Conservation (phyloP, 2,113 vertebrate genomes). For the Festucalex cinctus region DNA sequence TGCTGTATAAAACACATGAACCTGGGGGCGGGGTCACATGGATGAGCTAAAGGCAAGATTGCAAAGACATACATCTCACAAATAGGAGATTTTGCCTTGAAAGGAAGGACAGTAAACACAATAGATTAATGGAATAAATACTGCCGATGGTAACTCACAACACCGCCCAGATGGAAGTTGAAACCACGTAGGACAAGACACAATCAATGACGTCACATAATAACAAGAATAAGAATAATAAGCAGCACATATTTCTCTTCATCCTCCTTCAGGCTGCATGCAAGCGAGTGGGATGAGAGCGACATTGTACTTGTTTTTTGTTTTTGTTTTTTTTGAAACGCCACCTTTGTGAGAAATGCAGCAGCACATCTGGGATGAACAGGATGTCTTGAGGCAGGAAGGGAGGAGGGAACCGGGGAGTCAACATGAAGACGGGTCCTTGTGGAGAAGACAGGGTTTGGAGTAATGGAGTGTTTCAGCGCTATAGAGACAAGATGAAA, state of each 20-base stretch:
- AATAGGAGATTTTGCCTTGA: conserved; percentile 39
- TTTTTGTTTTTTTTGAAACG: conserved; percentile 24
- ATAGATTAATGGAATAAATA: conserved; percentile 48
- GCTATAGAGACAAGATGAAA: conserved; percentile 68
- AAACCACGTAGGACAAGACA: conserved; percentile 44
- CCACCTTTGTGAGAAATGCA: conserved; percentile 49
- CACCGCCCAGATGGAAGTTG: conserved; percentile 32
- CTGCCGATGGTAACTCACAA: conserved; percentile 47
- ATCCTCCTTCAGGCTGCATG: conserved; percentile 64
- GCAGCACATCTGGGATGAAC: conserved; percentile 63
- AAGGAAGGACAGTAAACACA: conserved; percentile 41
- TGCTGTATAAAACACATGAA: conserved; percentile 36
- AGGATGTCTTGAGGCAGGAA: conserved; percentile 62
- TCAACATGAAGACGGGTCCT: conserved; percentile 64
- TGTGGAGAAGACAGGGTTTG: conserved; percentile 58
- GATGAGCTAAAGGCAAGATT: conserved; percentile 52
- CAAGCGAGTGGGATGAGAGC: conserved; percentile 48
- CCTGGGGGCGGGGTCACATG: conserved; percentile 11
- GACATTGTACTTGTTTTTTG: neutral
- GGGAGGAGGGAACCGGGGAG: conserved; percentile 56
- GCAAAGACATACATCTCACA: conserved; percentile 31
- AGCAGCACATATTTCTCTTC: conserved; percentile 53
- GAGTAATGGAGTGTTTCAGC: conserved; percentile 67
- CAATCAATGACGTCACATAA: conserved; percentile 46
- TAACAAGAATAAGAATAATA: conserved; percentile 47